Percentiles rank a stretch among this genome's conserved stretches.
Evolutionary conservation across 2,113 vertebrate species (phyloP).

Genomic region (Prunella fulvescens): DNA sequence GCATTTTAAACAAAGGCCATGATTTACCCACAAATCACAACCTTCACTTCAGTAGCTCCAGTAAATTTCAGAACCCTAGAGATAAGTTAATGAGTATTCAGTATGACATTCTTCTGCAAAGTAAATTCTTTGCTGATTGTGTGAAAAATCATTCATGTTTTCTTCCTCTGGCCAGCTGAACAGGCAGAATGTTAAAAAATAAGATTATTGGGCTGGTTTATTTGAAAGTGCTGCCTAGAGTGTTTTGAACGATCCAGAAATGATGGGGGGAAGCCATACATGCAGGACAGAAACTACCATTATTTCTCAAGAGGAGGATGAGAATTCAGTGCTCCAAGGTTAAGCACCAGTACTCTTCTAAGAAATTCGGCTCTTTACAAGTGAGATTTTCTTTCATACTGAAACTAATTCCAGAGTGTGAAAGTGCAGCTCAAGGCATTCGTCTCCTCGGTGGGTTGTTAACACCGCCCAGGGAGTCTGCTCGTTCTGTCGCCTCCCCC

Average conservation of each 20-base stretch:
- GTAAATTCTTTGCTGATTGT: neutral
- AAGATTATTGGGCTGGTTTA: neutral
- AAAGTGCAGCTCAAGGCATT: slow-evolving; percentile 42
- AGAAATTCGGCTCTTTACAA: neutral
- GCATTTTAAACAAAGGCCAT: neutral
- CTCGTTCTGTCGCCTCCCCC: neutral
- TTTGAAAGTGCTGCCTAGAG: neutral
- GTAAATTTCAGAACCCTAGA: neutral
- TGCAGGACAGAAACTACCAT: neutral
- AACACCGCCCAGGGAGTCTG: neutral
- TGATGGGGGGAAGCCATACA: neutral
- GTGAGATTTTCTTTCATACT: neutral
- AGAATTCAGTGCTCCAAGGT: neutral
- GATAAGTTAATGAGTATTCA: neutral
- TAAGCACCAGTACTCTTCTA: neutral
- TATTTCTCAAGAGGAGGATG: neutral
- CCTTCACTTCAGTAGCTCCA: neutral
- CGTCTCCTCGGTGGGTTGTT: slow-evolving; percentile 27
- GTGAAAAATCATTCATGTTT: neutral
- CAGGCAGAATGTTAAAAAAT: neutral
- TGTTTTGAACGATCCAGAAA: neutral
- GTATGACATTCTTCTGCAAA: neutral
- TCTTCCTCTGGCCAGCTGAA: neutral
- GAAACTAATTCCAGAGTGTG: neutral
- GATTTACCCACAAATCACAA: neutral